Conservation (phyloP, 2,113 vertebrate genomes). For the Sapayoa aenigma region DNA sequence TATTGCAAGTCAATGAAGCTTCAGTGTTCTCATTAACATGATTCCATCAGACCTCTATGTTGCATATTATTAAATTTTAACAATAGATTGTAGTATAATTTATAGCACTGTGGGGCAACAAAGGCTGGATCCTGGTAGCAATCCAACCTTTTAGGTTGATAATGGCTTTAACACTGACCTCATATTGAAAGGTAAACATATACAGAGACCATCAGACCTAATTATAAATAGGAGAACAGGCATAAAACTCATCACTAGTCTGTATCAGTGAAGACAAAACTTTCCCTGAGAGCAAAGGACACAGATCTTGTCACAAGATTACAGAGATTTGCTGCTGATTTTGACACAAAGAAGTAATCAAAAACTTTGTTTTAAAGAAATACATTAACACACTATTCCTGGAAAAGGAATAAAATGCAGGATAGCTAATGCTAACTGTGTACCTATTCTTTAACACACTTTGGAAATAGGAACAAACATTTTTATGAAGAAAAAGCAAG, state of each 20-base stretch:
- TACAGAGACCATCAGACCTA: neutral
- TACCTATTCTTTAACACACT: neutral
- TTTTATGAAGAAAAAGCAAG: neutral
- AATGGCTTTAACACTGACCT: slow-evolving; percentile 12
- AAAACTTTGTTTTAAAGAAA: neutral
- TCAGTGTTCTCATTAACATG: slow-evolving; percentile 49
- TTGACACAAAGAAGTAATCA: neutral
- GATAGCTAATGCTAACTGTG: neutral
- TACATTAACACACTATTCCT: neutral
- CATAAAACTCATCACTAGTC: neutral
- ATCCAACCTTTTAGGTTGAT: neutral
- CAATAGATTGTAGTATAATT: slow-evolving; percentile 36
- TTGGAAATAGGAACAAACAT: neutral
- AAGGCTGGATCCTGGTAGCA: neutral
- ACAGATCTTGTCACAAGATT: neutral
- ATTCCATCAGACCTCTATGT: slow-evolving; percentile 41
- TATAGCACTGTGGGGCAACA: slow-evolving; percentile 23
- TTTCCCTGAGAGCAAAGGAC: neutral
- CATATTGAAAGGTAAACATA: neutral
- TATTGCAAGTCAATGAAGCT: slow-evolving; percentile 59
- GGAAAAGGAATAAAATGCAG: neutral
- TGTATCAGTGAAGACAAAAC: neutral
- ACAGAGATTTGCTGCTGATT: neutral
- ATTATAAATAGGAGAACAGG: neutral
- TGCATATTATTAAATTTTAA: slow-evolving; percentile 60